Base-by-base conservation (phyloP, 2,888 invertebrate species). In the Caenorhabditis angaria region DNA sequence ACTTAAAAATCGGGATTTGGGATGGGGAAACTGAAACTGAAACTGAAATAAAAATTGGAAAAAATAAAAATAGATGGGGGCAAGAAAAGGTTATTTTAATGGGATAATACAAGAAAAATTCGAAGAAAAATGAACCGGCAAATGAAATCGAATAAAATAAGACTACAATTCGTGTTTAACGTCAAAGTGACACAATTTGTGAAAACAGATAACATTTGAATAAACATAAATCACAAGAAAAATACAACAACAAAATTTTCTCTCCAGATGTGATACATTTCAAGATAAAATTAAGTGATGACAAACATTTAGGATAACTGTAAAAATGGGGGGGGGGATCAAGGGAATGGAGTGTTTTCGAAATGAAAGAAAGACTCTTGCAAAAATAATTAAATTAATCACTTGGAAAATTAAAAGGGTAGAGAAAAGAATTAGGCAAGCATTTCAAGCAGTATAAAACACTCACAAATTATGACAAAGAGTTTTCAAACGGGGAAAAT, bases 131-230 rank as follows among this genome's bases (percentile, higher is more conserved):
- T 1, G 58, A 70, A 63, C 64, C 63, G 72, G 63, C 63, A 67
- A 72, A 71, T 56, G 47, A 8, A 58, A 59, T 66, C 63, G 65
- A 72, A 72, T 65, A 57, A 63, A 66, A 63, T 67, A 48, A 22
- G 67, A 67, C 72, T 72, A 67, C 67, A 64, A 64, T 65, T 72
- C 18, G 5, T 35, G 67, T 72, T 72, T 72, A 72, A 56, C 67
- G 72, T 72, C 72, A 67, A 50, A 24, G 50, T 50, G 50, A 50
- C 22, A 50, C 50, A 50, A 18, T 50, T 50, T 50, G 50, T 50
- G 10, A 4, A 3, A 4, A 41, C 10, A 18, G 12, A 8, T 8
- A 32, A 32, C 5, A 32, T 8, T 18, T 18, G 8, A 50, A 20
- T 22, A 24, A 8, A 50, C 8, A 50, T 18, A 50, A 50, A 24